Percentiles rank a stretch among this genome's conserved stretches.
Evolutionary conservation across 2,888 invertebrate species (phyloP).

Genomic region (Athalia circularis): DNA sequence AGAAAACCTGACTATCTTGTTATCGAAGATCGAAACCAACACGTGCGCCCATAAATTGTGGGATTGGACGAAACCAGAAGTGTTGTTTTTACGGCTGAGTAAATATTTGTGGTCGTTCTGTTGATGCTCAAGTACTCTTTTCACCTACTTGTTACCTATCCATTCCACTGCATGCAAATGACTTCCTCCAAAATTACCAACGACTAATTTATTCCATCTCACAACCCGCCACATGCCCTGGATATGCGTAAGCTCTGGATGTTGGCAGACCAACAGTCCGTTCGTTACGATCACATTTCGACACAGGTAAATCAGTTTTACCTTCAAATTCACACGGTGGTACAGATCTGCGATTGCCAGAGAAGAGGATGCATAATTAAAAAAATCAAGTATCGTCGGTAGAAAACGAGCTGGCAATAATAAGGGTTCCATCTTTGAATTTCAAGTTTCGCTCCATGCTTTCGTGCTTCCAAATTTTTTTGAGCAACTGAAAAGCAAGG

Average conservation of each 20-base stretch:
- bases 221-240: neutral
- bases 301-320: conserved; percentile 1
- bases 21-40: neutral
- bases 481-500: too few species aligned
- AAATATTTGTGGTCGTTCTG: conserved; percentile 32
- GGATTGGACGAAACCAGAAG: neutral
- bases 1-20: too few species aligned
- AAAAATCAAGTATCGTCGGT: too few species aligned
- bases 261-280: neutral
- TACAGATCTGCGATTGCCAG: too few species aligned
- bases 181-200: conserved; percentile 37
- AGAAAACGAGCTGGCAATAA: too few species aligned
- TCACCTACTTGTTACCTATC: neutral
- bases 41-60: neutral
- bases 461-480: too few species aligned
- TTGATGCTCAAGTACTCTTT: conserved; percentile 2
- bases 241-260: neutral
- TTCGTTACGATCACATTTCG: neutral
- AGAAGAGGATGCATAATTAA: too few species aligned
- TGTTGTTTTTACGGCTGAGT: conserved; percentile 19
- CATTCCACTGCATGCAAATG: neutral
- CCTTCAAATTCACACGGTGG: too few species aligned
- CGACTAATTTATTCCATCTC: conserved; percentile 36
- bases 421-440: too few species aligned
- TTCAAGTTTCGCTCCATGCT: too few species aligned